Conservation (phyloP, 2,113 vertebrate species). For the Nyctereutes procyonoides region DNA sequence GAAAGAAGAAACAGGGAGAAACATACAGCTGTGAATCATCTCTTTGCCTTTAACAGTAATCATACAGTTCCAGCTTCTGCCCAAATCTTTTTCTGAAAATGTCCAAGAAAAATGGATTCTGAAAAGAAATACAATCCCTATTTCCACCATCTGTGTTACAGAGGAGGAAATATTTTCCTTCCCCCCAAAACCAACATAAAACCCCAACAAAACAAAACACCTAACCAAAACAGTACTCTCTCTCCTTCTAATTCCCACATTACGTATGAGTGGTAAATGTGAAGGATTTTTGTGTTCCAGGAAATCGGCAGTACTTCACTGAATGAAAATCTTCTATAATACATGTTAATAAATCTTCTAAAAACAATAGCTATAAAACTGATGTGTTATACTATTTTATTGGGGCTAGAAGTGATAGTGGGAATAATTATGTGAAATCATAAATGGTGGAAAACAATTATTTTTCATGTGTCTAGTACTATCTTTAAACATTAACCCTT, state of each 20-base stretch:
- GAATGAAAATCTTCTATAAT: slow-evolving; percentile 41
- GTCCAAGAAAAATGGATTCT: slow-evolving; percentile 23
- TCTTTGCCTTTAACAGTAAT: slow-evolving; percentile 21
- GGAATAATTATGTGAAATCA: neutral
- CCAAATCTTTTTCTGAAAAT: slow-evolving; percentile 29
- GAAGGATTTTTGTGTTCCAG: slow-evolving; percentile 16
- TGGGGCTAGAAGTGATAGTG: neutral
- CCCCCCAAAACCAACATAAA: neutral
- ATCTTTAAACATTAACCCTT: slow-evolving; percentile 48
- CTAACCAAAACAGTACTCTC: neutral
- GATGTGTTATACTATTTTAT: neutral
- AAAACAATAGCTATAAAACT: slow-evolving; percentile 19
- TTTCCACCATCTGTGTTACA: neutral
- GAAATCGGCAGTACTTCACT: neutral
- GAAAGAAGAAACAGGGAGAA: neutral
- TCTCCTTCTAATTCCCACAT: neutral
- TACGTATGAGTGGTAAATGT: neutral
- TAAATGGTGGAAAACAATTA: slow-evolving; percentile 37
- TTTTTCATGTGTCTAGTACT: neutral
- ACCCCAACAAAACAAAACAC: neutral
- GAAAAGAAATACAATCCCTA: slow-evolving; percentile 23
- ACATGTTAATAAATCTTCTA: neutral
- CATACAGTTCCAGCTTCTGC: neutral
- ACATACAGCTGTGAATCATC: slow-evolving; percentile 3
- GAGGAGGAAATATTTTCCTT: slow-evolving; percentile 46